These are phyloP conservation scores for Heterodera filipjevi DNA, from an alignment of 2,888 invertebrate species.

Conservation along the genomic window DNA sequence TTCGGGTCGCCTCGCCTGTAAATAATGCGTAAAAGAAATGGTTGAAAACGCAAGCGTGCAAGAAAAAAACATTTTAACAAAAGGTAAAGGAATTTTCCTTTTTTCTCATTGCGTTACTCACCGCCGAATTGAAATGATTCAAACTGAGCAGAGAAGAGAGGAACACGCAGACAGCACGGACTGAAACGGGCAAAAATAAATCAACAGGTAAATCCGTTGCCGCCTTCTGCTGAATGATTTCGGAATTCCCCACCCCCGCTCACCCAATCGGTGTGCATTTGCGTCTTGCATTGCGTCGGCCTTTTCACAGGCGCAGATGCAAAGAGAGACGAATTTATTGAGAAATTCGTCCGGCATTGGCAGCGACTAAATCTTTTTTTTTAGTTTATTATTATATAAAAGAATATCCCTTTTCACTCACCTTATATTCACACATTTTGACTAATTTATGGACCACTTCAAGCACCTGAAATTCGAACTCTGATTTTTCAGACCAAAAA, in stretches of 20 bases:
- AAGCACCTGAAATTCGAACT: neutral
- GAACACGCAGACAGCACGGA: slow-evolving; percentile 17
- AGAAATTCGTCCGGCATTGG: slow-evolving; percentile 17
- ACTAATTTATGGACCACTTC: slow-evolving; percentile 17
- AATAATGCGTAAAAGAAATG: neutral
- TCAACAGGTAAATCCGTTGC: neutral
- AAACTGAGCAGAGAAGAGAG: slow-evolving; percentile 12
- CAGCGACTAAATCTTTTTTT: slow-evolving; percentile 14
- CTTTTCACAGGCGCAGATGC: slow-evolving; percentile 14
- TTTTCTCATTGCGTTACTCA: neutral
- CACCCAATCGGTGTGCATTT: slow-evolving; percentile 20
- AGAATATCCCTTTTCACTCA: neutral
- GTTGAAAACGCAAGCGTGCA: neutral
- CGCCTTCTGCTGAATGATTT: too few relatives aligned
- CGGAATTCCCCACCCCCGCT: neutral
- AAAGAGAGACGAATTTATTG: slow-evolving; percentile 16
- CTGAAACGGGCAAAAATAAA: neutral
- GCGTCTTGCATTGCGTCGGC: slow-evolving; percentile 6
- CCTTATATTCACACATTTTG: slow-evolving; percentile 22
- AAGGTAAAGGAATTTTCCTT: too few relatives aligned
- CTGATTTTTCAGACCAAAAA: too few relatives aligned
- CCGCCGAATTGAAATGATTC: slow-evolving; percentile 13
- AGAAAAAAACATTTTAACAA: too few relatives aligned
- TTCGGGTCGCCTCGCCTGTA: slow-evolving; percentile 14
- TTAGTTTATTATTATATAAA: neutral